phyloP scores from a whole-genome alignment of 1,140 invertebrate species.

The Meloidogyne exigua region DNA sequence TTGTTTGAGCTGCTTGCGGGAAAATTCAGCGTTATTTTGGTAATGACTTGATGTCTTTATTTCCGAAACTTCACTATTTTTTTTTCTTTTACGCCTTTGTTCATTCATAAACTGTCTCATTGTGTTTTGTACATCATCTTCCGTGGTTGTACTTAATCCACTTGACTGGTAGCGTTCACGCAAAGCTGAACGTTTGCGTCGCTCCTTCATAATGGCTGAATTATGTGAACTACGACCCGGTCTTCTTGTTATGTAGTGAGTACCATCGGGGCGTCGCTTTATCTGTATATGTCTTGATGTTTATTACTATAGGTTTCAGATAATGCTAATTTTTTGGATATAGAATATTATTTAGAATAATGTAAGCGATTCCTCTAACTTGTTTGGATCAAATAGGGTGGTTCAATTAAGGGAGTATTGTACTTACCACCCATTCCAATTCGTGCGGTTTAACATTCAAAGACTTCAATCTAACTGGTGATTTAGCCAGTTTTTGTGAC shows the following conservation, averaged over 20 bases:
- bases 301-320: no score
- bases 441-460: background rate
- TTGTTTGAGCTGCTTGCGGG: no score
- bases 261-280: slow-evolving; percentile 20
- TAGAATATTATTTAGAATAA: no score
- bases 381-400: background rate
- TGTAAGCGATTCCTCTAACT: background rate
- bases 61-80: background rate
- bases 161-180: slow-evolving; percentile 8
- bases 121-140: slow-evolving; percentile 10
- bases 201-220: slow-evolving; percentile 9
- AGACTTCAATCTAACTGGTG: background rate
- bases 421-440: slow-evolving; percentile 23
- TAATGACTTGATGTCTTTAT: background rate
- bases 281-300: background rate
- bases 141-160: slow-evolving; percentile 17
- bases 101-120: background rate
- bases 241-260: slow-evolving; percentile 14
- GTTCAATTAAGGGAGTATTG: background rate
- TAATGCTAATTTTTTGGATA: no score
- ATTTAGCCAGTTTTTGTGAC: background rate
- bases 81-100: background rate
- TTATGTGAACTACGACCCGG: background rate
- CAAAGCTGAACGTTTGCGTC: slow-evolving; percentile 9
- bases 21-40: no score